phyloP scores from a whole-genome alignment of 2,113 vertebrate species.

The Cairina moschata region DNA sequence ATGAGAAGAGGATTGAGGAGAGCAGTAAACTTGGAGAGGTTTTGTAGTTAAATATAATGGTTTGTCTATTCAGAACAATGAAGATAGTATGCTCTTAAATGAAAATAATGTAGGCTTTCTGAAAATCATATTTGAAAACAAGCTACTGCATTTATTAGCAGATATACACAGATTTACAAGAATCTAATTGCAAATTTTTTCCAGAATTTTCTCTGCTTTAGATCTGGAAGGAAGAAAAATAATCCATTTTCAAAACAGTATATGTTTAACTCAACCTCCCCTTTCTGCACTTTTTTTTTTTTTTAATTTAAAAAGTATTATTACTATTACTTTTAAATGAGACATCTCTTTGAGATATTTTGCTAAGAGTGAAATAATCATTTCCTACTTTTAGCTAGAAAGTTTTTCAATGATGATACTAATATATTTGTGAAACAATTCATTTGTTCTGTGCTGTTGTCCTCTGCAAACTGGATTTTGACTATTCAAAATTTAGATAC shows the following conservation, averaged over 20 bases:
- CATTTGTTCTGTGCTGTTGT: background rate
- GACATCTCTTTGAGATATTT: background rate
- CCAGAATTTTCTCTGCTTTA: background rate
- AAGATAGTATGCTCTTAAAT: background rate
- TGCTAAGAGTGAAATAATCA: background rate
- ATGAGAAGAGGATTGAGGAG: conserved; percentile 37
- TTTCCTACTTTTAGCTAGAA: background rate
- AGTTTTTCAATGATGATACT: background rate
- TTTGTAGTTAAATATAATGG: background rate
- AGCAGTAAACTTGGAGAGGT: background rate
- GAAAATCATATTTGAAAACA: background rate
- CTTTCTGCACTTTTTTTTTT: background rate
- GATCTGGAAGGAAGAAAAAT: background rate
- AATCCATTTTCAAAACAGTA: background rate
- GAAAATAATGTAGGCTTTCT: background rate
- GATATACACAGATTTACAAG: background rate
- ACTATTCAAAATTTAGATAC: background rate
- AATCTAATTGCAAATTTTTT: background rate
- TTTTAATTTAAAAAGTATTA: background rate
- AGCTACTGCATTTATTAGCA: background rate
- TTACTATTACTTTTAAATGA: background rate
- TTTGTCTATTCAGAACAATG: background rate
- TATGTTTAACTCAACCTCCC: background rate
- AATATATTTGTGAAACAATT: background rate
- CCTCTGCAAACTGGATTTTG: background rate